Evolutionary conservation across 2,797 vertebrate species (phyloP).

Genomic region (Gila robusta): DNA sequence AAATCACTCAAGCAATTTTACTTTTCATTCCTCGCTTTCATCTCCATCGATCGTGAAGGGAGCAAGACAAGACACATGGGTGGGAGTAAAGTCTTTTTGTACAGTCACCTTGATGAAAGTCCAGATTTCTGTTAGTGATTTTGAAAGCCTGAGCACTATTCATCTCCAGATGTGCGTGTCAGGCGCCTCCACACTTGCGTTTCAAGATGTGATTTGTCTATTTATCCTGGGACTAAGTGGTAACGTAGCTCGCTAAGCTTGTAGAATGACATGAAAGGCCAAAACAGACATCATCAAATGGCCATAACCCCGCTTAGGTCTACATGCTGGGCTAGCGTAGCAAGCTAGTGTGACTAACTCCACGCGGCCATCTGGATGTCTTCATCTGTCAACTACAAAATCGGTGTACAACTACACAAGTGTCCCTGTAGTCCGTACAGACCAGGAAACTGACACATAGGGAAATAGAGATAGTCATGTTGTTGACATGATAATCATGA

Average conservation of each 20-base stretch:
- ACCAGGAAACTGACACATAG: constrained; percentile 53
- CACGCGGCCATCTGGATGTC: constrained; percentile 69
- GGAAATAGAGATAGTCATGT: constrained; percentile 47
- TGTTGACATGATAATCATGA: constrained; percentile 47
- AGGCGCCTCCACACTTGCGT: constrained; percentile 23
- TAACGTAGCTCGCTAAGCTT: constrained; percentile 20
- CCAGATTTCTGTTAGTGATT: constrained; percentile 49
- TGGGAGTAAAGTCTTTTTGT: constrained; percentile 33
- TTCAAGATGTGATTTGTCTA: constrained; percentile 51
- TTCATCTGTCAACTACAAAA: constrained; percentile 73
- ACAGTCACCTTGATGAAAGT: constrained; percentile 47
- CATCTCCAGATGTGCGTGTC: constrained; percentile 51
- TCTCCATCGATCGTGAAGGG: constrained; percentile 26
- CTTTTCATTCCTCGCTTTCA: constrained; percentile 40
- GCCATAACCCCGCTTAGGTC: constrained; percentile 44
- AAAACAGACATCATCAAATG: constrained; percentile 58
- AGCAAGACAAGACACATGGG: constrained; percentile 30
- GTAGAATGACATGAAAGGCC: constrained; percentile 30
- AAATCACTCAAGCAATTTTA: constrained; percentile 34
- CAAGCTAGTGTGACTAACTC: constrained; percentile 64
- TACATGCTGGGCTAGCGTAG: constrained; percentile 49
- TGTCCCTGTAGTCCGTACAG: constrained; percentile 51
- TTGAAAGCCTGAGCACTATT: constrained; percentile 27
- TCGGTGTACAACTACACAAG: constrained; percentile 30
- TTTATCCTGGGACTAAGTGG: constrained; percentile 43